Percentiles rank a stretch among this genome's conserved stretches.
Conservation (phyloP, 2,797 vertebrate species). For the Neosalanx taihuensis region DNA sequence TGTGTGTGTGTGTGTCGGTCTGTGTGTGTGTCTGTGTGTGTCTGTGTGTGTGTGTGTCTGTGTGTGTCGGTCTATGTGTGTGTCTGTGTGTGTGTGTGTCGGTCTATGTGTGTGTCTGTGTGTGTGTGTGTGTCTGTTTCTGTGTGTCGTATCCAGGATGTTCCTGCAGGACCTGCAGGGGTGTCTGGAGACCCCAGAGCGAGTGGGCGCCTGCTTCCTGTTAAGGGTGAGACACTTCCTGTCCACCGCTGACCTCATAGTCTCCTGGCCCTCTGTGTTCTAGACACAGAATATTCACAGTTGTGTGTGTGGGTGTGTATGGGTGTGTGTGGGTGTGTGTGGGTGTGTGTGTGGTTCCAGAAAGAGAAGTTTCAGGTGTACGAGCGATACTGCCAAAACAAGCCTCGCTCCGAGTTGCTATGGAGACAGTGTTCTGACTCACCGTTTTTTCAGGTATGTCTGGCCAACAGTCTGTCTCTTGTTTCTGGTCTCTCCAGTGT, state of each 20-base stretch:
- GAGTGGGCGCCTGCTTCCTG: constrained; percentile 88
- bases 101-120: not conserved
- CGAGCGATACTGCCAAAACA: constrained; percentile 96
- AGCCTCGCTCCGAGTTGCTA: constrained; percentile 87
- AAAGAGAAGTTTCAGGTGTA: constrained; percentile 95
- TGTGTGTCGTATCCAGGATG: constrained; percentile 69
- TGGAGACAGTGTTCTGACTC: constrained; percentile 92
- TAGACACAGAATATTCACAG: not conserved
- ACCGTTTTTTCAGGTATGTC: constrained; percentile 88
- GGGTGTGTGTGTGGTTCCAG: constrained; percentile 65
- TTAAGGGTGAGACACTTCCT: constrained; percentile 75
- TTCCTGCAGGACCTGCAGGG: constrained; percentile 90
- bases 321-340: constrained; percentile 17
- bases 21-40: no score
- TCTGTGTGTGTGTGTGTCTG: constrained; percentile 8
- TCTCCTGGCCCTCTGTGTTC: not conserved
- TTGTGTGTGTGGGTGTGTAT: constrained; percentile 23
- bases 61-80: constrained; percentile 11
- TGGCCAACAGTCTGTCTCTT: no score
- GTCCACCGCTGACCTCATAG: not conserved
- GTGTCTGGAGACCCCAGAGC: constrained; percentile 85
- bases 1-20: not conserved
- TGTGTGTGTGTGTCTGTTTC: constrained; percentile 1
- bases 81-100: not conserved
- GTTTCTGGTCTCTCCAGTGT: no score